Conservation (phyloP, 2,113 vertebrate species). For the Perca schrenkii region DNA sequence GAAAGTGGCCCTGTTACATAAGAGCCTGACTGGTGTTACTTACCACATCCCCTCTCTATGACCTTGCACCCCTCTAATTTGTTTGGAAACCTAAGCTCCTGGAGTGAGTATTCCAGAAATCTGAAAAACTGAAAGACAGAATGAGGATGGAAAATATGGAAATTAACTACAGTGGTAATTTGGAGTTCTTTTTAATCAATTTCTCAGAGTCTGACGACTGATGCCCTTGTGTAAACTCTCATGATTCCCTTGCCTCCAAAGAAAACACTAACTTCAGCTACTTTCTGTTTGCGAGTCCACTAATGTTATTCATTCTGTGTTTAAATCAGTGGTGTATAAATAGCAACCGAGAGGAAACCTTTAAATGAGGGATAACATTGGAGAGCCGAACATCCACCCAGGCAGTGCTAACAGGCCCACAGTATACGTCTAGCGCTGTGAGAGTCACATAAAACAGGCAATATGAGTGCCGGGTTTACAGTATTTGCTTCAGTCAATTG, state of each 20-base stretch:
- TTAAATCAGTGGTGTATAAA: conserved; percentile 48
- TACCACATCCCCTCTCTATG: conserved; percentile 68
- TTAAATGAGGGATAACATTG: conserved; percentile 50
- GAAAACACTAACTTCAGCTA: conserved; percentile 22
- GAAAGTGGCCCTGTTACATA: conserved; percentile 63
- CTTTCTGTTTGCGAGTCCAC: conserved; percentile 34
- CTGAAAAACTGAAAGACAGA: conserved; percentile 36
- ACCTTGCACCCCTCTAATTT: conserved; percentile 70
- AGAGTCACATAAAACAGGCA: conserved; percentile 62
- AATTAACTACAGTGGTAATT: conserved; percentile 34
- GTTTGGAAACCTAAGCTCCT: conserved; percentile 69
- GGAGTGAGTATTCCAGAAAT: conserved; percentile 59
- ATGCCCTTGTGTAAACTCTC: conserved; percentile 32
- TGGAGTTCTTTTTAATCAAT: conserved; percentile 27
- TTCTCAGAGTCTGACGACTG: conserved; percentile 28
- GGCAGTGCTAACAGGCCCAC: conserved; percentile 2
- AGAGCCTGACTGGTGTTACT: conserved; percentile 67
- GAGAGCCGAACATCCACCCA: conserved; percentile 27
- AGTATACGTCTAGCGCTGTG: conserved; percentile 31
- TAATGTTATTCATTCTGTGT: conserved; percentile 38
- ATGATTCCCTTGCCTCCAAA: conserved; percentile 19
- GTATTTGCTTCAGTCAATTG: conserved; percentile 72
- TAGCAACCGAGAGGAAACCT: conserved; percentile 50
- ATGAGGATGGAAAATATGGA: conserved; percentile 52
- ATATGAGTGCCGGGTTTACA: conserved; percentile 39